Evolutionary conservation across 2,113 vertebrate species (phyloP).

Genomic region (Nymphicus hollandicus): DNA sequence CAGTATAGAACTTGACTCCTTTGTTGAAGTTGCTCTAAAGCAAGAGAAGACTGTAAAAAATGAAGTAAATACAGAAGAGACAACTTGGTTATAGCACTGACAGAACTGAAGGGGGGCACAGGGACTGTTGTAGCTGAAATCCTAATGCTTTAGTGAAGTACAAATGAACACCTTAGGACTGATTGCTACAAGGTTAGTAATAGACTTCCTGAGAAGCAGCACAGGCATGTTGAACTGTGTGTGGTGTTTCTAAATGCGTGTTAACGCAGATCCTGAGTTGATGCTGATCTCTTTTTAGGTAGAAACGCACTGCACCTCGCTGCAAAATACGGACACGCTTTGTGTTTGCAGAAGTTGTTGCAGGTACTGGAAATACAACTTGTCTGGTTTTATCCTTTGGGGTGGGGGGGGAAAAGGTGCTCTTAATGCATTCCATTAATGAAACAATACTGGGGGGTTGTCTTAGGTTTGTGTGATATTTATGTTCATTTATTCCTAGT

Average conservation of each 20-base stretch:
- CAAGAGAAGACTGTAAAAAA: neutral
- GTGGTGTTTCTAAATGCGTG: neutral
- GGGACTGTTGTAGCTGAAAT: neutral
- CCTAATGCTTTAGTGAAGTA: neutral
- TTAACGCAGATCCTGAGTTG: neutral
- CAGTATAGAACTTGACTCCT: neutral
- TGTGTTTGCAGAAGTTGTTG: constrained; percentile 92
- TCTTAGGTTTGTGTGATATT: neutral
- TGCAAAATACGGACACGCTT: constrained; percentile 88
- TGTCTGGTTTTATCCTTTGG: neutral
- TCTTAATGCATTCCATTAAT: neutral
- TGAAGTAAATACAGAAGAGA: neutral
- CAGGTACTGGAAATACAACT: constrained; percentile 79
- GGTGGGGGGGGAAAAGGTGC: neutral
- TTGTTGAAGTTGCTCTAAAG: neutral
- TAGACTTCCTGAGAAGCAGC: neutral
- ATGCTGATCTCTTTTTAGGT: constrained; percentile 68
- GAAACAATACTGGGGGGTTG: fast-evolving
- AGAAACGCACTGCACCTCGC: constrained; percentile 92
- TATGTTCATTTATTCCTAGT: neutral
- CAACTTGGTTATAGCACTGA: neutral
- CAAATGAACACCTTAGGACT: neutral
- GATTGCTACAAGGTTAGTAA: neutral
- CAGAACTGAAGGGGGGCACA: too few species aligned
- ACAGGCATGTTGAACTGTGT: neutral